Percentiles rank a stretch among this genome's conserved stretches.
These are phyloP conservation scores for Poeciliopsis occidentalis DNA, from an alignment of 2,113 vertebrate species.

Conservation along the genomic window DNA sequence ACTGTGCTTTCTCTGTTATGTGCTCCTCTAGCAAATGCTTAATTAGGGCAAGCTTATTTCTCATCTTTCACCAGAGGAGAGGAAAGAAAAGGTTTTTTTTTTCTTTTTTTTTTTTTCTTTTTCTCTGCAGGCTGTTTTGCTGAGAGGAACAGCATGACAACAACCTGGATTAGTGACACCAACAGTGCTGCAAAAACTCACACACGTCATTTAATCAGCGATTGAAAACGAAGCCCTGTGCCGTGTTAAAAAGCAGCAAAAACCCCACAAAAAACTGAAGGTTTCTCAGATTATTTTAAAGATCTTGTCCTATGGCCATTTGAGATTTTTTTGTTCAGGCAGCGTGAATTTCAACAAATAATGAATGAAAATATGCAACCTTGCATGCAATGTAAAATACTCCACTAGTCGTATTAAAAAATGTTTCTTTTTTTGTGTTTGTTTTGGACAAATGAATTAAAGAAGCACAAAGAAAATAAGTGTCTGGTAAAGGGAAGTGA, in stretches of 20 bases:
- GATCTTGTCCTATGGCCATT: too few relatives aligned
- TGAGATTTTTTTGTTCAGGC: too few relatives aligned
- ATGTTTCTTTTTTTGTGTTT: not conserved
- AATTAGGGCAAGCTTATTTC: slow-evolving; percentile 54
- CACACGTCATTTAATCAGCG: slow-evolving; percentile 37
- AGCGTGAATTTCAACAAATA: not conserved
- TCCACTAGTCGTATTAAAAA: not conserved
- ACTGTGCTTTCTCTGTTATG: slow-evolving; percentile 54
- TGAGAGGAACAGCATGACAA: slow-evolving; percentile 53
- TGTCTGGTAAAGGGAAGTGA: too few relatives aligned
- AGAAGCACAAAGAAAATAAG: too few relatives aligned
- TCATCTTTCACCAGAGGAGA: slow-evolving; percentile 23
- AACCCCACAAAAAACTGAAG: not conserved
- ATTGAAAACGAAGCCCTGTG: slow-evolving; percentile 14
- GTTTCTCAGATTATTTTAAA: not conserved
- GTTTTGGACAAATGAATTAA: too few relatives aligned
- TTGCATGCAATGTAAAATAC: too few relatives aligned
- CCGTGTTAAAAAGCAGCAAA: too few relatives aligned
- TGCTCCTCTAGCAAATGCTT: slow-evolving; percentile 57
- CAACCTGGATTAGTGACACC: slow-evolving; percentile 71
- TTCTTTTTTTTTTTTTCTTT: slow-evolving; percentile 5
- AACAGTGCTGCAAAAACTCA: slow-evolving; percentile 52
- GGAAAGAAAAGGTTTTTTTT: slow-evolving; percentile 27
- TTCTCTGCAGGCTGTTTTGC: slow-evolving; percentile 62
- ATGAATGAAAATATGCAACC: not conserved